Percentiles rank a stretch among this genome's conserved stretches.
Conservation (phyloP, 1,140 invertebrate genomes). For the Panagrolaimus sp. region DNA sequence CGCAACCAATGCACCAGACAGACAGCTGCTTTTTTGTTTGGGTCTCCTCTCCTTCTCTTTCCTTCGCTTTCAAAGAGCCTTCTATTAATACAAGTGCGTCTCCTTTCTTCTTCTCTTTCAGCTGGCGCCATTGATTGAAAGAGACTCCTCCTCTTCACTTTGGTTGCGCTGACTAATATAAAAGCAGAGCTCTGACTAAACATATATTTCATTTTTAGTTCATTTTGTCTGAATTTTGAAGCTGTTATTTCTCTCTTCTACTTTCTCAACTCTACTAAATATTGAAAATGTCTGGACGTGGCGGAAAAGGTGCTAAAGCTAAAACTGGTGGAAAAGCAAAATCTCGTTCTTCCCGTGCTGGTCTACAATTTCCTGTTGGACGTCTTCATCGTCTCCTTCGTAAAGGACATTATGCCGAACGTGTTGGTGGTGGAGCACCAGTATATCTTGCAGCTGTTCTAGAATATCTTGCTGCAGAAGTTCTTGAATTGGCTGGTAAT, state of each 20-base stretch:
- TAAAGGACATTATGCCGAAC: constrained; percentile 66
- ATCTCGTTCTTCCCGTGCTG: constrained; percentile 60
- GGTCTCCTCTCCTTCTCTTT: not conserved
- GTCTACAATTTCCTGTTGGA: constrained; percentile 62
- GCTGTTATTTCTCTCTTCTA: constrained; percentile 14
- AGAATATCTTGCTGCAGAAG: constrained; percentile 60
- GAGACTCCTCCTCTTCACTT: not conserved
- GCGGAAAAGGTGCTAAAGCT: constrained; percentile 65
- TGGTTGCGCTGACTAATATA: not conserved
- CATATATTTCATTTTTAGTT: constrained; percentile 6
- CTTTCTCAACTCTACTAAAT: constrained; percentile 23
- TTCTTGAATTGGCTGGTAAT: constrained; percentile 67
- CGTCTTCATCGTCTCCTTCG: constrained; percentile 64
- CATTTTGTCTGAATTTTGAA: too few species aligned
- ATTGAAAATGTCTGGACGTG: constrained; percentile 62
- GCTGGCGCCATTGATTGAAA: too few species aligned
- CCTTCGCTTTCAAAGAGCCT: not conserved
- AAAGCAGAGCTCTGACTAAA: not conserved
- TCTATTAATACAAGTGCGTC: too few species aligned
- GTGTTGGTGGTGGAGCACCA: constrained; percentile 55
- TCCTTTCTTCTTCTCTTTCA: too few species aligned
- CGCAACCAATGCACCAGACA: not conserved
- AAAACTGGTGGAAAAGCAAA: constrained; percentile 67
- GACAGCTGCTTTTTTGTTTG: not conserved
- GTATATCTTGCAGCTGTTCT: constrained; percentile 61